These are phyloP conservation scores for Ictidomys tridecemlineatus DNA, from an alignment of 2,113 vertebrate species.

Conservation along the genomic window DNA sequence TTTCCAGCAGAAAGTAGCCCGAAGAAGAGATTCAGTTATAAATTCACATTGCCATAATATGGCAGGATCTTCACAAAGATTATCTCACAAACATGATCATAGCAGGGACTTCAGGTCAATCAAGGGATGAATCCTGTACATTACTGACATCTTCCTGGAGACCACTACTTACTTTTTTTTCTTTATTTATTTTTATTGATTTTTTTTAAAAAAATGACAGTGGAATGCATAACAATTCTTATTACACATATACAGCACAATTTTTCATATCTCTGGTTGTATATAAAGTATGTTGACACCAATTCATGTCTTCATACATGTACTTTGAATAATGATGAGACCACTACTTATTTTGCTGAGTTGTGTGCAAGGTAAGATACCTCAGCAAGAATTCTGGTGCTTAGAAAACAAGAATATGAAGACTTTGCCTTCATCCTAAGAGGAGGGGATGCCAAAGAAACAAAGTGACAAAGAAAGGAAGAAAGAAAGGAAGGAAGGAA, in stretches of 20 bases:
- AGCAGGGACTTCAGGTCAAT: background rate
- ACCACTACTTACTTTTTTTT: background rate
- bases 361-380: background rate
- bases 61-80: background rate
- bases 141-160: background rate
- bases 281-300: no score
- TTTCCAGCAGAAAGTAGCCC: background rate
- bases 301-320: no score
- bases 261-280: no score
- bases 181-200: no score
- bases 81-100: background rate
- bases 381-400: constrained; percentile 1
- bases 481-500: background rate
- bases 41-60: background rate
- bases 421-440: background rate
- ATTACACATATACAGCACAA: no score
- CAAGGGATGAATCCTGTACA: background rate
- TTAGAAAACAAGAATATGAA: background rate
- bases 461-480: no score
- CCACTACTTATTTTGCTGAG: background rate
- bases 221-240: no score
- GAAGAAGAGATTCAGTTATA: background rate
- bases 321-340: no score
- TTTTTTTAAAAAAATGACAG: no score
- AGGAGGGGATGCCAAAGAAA: background rate